A percentile compares a stretch with the other conserved stretches of the same genome.
Conservation (phyloP, 2,113 vertebrate genomes). For the Takifugu bimaculatus region DNA sequence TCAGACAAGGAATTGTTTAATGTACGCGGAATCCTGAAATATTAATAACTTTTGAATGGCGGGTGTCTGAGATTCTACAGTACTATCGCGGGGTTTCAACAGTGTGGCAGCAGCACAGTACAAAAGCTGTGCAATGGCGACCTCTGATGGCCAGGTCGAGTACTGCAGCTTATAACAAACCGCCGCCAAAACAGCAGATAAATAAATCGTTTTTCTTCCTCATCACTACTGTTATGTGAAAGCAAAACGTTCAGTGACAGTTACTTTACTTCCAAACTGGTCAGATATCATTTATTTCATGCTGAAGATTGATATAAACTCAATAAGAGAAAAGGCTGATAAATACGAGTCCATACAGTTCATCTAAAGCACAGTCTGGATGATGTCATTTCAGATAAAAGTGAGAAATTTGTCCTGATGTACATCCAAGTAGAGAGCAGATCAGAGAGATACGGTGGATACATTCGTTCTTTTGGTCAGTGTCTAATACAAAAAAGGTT, state of each 20-base stretch:
- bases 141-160: slow-evolving; percentile 51
- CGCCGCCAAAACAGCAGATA: background rate
- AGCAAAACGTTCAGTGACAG: no score
- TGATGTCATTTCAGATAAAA: slow-evolving; percentile 25
- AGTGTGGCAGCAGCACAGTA: slow-evolving; percentile 1
- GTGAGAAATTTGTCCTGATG: slow-evolving; percentile 10
- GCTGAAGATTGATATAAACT: slow-evolving; percentile 44
- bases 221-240: no score
- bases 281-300: slow-evolving; percentile 71
- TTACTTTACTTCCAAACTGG: no score
- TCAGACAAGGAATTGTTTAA: no score
- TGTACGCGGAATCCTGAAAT: no score
- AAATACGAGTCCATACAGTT: slow-evolving; percentile 49
- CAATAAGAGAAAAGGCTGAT: slow-evolving; percentile 49
- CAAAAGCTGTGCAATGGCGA: slow-evolving; percentile 35
- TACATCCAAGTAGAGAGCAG: slow-evolving; percentile 17
- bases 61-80: no score
- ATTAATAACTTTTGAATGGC: no score
- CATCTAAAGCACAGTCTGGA: slow-evolving; percentile 14
- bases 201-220: no score
- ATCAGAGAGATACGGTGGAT: slow-evolving; percentile 35
- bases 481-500: slow-evolving; percentile 10
- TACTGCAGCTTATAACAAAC: slow-evolving; percentile 6
- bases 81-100: no score
- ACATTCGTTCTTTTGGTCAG: slow-evolving; percentile 57